These are phyloP conservation scores for Pandemis corylana DNA, from an alignment of 2,888 invertebrate genomes.

Conservation along the genomic window DNA sequence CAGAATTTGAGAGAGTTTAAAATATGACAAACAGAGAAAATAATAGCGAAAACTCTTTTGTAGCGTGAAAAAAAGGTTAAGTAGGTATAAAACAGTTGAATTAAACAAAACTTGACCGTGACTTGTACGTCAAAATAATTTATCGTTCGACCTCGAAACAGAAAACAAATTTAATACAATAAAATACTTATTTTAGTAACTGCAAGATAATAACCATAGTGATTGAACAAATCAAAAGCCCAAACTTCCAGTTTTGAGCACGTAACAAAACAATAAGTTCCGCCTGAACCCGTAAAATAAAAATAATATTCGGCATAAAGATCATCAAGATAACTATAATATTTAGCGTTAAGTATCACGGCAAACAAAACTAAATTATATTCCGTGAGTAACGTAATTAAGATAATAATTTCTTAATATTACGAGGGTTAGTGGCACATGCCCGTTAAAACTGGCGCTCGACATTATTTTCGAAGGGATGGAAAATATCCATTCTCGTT, in stretches of 20 bases:
- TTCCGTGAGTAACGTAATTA: constrained; percentile 65
- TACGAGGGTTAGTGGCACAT: constrained; percentile 43
- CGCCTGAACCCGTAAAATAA: constrained; percentile 23
- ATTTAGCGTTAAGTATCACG: constrained; percentile 46
- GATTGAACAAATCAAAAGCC: background rate
- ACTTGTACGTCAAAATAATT: too few relatives aligned
- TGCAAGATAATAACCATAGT: background rate
- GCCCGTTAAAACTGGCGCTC: constrained; percentile 33
- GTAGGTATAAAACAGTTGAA: too few relatives aligned
- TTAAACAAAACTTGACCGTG: too few relatives aligned
- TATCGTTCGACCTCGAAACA: background rate
- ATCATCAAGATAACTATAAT: constrained; percentile 36
- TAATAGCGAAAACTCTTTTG: background rate
- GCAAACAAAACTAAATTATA: constrained; percentile 53
- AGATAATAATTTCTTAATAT: constrained; percentile 63
- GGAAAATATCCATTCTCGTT: constrained; percentile 1
- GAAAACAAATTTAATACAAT: background rate
- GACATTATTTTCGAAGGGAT: constrained; percentile 27
- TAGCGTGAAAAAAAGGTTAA: too few relatives aligned
- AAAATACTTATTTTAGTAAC: background rate
- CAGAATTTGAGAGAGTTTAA: background rate
- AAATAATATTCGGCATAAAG: constrained; percentile 31
- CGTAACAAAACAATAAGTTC: constrained; percentile 15
- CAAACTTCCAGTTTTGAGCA: constrained; percentile 9
- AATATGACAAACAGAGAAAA: background rate